Conservation (phyloP, 2,797 vertebrate species). For the Euphonia xanthogaster region DNA sequence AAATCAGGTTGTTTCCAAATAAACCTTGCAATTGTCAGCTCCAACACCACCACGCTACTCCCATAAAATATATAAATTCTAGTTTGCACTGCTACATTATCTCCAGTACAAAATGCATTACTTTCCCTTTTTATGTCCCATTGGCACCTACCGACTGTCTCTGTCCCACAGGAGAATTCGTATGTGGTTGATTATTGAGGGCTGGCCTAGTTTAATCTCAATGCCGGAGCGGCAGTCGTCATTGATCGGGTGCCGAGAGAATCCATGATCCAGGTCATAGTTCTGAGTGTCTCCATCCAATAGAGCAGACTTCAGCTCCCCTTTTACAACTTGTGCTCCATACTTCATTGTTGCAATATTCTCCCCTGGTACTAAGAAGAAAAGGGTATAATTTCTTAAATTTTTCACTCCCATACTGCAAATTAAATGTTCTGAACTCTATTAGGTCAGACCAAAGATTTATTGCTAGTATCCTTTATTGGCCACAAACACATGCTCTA, state of each 20-base stretch:
- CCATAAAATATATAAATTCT: not conserved
- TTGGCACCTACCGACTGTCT: conserved; percentile 86
- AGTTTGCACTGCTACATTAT: not conserved
- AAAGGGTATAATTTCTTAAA: not conserved
- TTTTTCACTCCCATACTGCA: not conserved
- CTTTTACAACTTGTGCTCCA: conserved; percentile 95
- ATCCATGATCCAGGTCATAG: conserved; percentile 98
- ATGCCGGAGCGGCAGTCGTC: conserved; percentile 93
- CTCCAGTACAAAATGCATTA: not conserved
- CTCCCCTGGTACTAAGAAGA: conserved; percentile 88
- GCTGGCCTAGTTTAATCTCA: conserved; percentile 93
- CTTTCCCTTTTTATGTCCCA: not conserved
- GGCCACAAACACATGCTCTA: not conserved
- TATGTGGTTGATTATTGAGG: conserved; percentile 94
- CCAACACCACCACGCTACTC: not conserved
- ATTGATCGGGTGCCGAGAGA: conserved; percentile 95
- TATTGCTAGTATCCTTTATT: not conserved
- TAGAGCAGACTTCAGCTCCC: conserved; percentile 94
- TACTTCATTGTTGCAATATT: conserved; percentile 99
- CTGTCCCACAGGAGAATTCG: conserved; percentile 95
- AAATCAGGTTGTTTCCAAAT: not conserved
- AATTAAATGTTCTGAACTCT: not conserved
- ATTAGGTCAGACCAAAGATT: not conserved
- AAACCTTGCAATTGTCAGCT: not conserved
- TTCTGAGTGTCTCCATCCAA: conserved; percentile 98